phyloP scores from a whole-genome alignment of 2,113 vertebrate species.

The Mormoops blainvillei region DNA sequence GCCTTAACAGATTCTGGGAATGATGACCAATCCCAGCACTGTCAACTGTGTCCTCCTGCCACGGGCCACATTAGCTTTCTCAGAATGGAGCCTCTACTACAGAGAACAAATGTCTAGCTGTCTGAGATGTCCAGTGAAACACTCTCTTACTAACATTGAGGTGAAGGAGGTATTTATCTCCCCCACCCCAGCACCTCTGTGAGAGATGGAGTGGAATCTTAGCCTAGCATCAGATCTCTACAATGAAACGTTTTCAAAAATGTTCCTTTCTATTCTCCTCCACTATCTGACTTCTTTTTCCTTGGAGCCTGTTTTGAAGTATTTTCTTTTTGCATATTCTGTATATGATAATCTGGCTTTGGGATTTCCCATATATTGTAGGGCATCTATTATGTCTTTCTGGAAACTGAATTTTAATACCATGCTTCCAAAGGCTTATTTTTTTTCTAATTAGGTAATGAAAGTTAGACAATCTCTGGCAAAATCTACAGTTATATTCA shows the following conservation, averaged over 20 bases:
- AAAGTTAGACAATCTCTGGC: background rate
- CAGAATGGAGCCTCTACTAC: background rate
- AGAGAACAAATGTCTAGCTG: background rate
- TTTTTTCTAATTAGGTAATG: conserved; percentile 1
- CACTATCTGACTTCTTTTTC: background rate
- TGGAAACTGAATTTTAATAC: conserved; percentile 45
- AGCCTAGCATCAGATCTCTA: background rate
- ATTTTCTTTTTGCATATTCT: conserved; percentile 24
- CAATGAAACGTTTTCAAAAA: conserved; percentile 3
- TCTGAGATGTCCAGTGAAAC: background rate
- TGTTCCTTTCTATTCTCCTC: background rate
- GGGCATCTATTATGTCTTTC: conserved; percentile 9
- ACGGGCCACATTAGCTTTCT: conserved; percentile 22
- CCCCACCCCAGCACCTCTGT: background rate
- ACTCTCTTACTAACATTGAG: background rate
- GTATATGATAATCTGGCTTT: background rate
- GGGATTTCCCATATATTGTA: background rate
- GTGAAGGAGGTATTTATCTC: background rate
- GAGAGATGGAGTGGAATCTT: background rate
- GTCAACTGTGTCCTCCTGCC: background rate
- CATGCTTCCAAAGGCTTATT: background rate
- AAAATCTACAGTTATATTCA: background rate
- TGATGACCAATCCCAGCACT: background rate
- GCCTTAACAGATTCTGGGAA: background rate
- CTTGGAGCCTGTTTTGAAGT: background rate